Evolutionary conservation across 2,888 invertebrate species (phyloP).

Genomic region (Drosophila heteroneura): DNA sequence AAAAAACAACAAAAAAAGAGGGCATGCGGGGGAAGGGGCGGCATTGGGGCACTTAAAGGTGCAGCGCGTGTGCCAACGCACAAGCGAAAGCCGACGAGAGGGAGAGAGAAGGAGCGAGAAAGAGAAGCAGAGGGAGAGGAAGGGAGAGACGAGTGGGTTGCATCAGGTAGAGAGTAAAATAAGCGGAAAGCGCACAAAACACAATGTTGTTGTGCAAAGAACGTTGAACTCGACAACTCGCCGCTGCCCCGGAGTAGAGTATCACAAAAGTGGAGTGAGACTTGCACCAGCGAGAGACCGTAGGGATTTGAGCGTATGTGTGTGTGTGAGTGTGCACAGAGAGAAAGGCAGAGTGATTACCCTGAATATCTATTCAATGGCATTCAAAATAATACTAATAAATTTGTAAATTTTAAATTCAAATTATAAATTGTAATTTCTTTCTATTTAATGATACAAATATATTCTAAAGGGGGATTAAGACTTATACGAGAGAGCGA

Average conservation of each 20-base stretch:
- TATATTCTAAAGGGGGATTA: background rate
- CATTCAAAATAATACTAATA: background rate
- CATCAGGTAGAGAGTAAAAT: conserved; percentile 66
- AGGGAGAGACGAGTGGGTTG: conserved; percentile 3
- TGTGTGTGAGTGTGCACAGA: conserved; percentile 9
- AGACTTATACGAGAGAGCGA: background rate
- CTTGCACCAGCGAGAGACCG: background rate
- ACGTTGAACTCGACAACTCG: conserved; percentile 70
- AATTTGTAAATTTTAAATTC: background rate
- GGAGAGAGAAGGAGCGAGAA: background rate
- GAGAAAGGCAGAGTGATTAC: background rate
- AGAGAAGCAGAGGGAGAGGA: too few species aligned
- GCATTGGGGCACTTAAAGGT: conserved; percentile 68
- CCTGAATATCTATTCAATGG: background rate
- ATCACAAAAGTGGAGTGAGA: conserved; percentile 23
- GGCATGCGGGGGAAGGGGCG: background rate
- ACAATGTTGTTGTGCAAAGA: conserved; percentile 81
- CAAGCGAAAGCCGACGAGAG: conserved; percentile 34
- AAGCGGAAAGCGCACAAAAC: conserved; percentile 80
- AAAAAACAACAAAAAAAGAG: conserved; percentile 1
- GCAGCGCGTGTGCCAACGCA: conserved; percentile 79
- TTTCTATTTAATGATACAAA: background rate
- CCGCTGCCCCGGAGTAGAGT: conserved; percentile 40
- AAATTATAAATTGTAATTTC: background rate
- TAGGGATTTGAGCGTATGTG: conserved; percentile 1